Evolutionary conservation across 2,113 vertebrate genomes (phyloP).

Genomic region (Thinocorus orbignyianus): DNA sequence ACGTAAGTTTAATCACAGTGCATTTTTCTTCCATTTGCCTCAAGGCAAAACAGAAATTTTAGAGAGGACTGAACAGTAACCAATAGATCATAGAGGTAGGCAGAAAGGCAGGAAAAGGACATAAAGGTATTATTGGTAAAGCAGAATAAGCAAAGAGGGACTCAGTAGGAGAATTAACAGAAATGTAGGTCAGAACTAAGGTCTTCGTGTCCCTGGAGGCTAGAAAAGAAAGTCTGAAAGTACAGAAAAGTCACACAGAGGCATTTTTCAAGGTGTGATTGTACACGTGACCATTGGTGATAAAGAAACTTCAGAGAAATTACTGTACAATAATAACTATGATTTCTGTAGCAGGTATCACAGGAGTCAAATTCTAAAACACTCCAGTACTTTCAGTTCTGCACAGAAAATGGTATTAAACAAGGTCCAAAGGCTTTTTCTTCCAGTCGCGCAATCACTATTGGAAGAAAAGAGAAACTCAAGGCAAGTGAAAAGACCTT

Average conservation of each 20-base stretch:
- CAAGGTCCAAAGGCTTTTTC: not conserved
- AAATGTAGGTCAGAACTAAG: conserved; percentile 30
- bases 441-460: not conserved
- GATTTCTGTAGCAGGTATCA: not conserved
- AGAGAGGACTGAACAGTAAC: conserved; percentile 11
- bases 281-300: not conserved
- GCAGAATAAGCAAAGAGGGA: not conserved
- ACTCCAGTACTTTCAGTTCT: rapidly evolving
- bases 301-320: not conserved
- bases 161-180: not conserved
- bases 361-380: not conserved
- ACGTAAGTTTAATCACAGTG: not conserved
- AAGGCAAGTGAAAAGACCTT: not conserved
- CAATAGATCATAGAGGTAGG: not conserved
- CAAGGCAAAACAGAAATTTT: conserved; percentile 47
- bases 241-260: not conserved
- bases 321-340: not conserved
- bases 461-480: not conserved
- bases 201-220: not conserved
- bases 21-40: conserved; percentile 44
- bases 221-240: not conserved
- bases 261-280: not conserved
- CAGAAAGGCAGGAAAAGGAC: conserved; percentile 8
- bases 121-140: conserved; percentile 22
- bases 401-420: not conserved